Evolutionary conservation across 2,888 invertebrate species (phyloP).

Genomic region (Epinotia ramella): DNA sequence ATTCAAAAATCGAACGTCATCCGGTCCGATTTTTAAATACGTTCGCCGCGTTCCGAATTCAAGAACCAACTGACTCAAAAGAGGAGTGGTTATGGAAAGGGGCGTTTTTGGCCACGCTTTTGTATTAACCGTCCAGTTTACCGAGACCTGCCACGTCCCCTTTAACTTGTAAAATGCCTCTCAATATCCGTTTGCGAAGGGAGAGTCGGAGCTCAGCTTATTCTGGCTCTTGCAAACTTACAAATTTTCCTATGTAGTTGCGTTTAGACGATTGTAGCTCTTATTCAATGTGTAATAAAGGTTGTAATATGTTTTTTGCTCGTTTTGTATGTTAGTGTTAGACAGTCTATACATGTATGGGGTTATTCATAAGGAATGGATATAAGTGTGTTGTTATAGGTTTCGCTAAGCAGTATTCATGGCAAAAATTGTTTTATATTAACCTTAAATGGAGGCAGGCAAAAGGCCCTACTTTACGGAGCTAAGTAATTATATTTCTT

Average conservation of each 20-base stretch:
- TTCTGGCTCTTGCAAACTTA: conserved; percentile 61
- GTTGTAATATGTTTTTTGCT: conserved; percentile 43
- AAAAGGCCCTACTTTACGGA: background rate
- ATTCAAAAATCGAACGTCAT: conserved; percentile 43
- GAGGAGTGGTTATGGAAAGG: conserved; percentile 77
- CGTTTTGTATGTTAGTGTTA: conserved; percentile 47
- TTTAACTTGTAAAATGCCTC: conserved; percentile 43
- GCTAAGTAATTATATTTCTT: conserved; percentile 12
- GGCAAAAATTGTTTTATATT: conserved; percentile 37
- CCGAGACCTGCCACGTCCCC: conserved; percentile 57
- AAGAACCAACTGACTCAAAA: conserved; percentile 63
- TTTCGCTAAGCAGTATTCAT: conserved; percentile 49
- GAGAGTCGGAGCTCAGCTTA: conserved; percentile 52
- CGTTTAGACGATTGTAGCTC: conserved; percentile 43
- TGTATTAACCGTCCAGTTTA: conserved; percentile 62
- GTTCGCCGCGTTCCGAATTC: conserved; percentile 42
- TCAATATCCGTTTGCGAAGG: conserved; percentile 36
- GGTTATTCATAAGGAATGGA: conserved; percentile 56
- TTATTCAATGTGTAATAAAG: conserved; percentile 48
- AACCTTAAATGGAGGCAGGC: conserved; percentile 17
- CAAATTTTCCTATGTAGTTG: conserved; percentile 54
- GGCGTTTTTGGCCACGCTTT: conserved; percentile 79
- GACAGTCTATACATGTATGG: conserved; percentile 51
- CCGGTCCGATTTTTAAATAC: conserved; percentile 32
- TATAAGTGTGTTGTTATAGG: conserved; percentile 51